These are phyloP conservation scores for Psephotus haematonotus DNA, from an alignment of 2,113 vertebrate genomes.

Conservation along the genomic window DNA sequence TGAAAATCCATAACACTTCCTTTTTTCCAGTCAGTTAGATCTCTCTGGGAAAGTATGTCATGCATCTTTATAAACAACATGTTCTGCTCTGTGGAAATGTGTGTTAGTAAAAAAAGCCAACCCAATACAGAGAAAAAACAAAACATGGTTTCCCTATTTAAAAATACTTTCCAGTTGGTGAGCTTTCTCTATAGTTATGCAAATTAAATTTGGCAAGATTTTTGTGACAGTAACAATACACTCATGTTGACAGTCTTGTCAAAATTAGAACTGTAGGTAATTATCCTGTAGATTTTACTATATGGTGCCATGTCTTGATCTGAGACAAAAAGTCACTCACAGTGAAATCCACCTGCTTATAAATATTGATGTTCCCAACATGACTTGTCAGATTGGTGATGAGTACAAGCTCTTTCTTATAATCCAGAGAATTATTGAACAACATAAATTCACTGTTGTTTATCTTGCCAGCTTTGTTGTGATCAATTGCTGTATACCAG, in stretches of 20 bases:
- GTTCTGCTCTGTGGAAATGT: slow-evolving; percentile 25
- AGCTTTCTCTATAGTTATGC: neutral
- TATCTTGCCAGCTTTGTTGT: slow-evolving; percentile 50
- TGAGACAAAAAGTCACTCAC: slow-evolving; percentile 46
- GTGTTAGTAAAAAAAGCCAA: neutral
- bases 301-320: slow-evolving; percentile 44
- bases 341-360: slow-evolving; percentile 57
- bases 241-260: slow-evolving; percentile 27
- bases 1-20: neutral
- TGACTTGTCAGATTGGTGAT: slow-evolving; percentile 57
- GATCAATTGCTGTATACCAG: slow-evolving; percentile 58
- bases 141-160: neutral
- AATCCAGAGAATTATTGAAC: slow-evolving; percentile 61
- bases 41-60: slow-evolving; percentile 36
- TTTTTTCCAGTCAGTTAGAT: slow-evolving; percentile 53
- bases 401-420: slow-evolving; percentile 54
- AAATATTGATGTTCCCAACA: slow-evolving; percentile 66
- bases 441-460: slow-evolving; percentile 55
- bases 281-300: slow-evolving; percentile 45
- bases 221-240: slow-evolving; percentile 28
- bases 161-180: slow-evolving; percentile 25
- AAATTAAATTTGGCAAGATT: slow-evolving; percentile 50
- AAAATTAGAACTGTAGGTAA: slow-evolving; percentile 33
- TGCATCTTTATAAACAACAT: slow-evolving; percentile 8
- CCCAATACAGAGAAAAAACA: neutral